phyloP scores from a whole-genome alignment of 2,797 vertebrate genomes.

The Acropternis orthonyx region DNA sequence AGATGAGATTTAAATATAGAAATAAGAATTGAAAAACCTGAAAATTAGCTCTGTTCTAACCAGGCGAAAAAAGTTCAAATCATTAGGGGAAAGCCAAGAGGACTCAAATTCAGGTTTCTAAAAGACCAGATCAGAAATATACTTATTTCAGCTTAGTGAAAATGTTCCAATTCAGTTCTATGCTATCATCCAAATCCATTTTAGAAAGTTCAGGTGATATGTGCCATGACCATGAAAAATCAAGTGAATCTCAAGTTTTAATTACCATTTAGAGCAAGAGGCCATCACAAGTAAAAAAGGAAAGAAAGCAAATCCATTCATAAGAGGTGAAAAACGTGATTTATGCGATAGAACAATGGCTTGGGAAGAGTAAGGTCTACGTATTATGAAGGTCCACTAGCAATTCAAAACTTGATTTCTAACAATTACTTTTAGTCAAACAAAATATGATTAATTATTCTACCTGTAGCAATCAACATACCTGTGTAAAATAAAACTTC shows the following conservation, averaged over 20 bases:
- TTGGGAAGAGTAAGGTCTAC: no score
- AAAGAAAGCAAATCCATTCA: background rate
- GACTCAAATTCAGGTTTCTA: background rate
- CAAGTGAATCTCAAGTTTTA: background rate
- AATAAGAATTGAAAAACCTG: background rate
- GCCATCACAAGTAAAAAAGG: background rate
- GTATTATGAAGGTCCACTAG: no score
- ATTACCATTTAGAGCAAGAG: background rate
- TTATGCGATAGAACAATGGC: background rate
- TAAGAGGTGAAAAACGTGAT: background rate
- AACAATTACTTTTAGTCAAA: no score
- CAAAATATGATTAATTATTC: background rate
- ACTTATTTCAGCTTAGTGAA: background rate
- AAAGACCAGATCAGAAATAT: background rate
- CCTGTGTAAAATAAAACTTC: fast-evolving
- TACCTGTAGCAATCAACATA: background rate
- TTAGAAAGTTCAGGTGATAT: background rate
- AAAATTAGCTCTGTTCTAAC: background rate
- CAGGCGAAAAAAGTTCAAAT: background rate
- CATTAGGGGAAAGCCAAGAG: background rate
- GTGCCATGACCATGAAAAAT: background rate
- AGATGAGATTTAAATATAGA: fast-evolving
- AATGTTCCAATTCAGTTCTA: background rate
- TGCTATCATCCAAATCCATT: background rate
- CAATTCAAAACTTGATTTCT: no score